Evolutionary conservation across 2,797 vertebrate species (phyloP), one percentile per base, ranked within the genome.

Genomic region (Myiotriccus ornatus): DNA sequence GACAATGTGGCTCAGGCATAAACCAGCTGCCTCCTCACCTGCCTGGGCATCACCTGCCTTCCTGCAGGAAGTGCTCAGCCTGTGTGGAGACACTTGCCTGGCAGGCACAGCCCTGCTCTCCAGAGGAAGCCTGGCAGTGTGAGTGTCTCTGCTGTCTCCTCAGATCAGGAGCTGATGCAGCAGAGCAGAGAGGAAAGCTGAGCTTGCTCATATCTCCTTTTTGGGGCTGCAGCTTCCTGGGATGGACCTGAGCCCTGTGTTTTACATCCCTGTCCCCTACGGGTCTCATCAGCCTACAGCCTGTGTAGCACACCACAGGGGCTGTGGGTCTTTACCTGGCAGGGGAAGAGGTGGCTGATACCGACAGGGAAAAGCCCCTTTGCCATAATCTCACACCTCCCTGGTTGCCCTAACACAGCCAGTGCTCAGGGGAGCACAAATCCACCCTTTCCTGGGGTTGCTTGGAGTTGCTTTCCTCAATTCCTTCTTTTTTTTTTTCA

Each of bases 61-160:
- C 16, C 82, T 0, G 0, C 6, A 37, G 1, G 84, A 43, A 59
- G 32, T 1, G 19, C 68, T 84, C 69, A 47, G n/a, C 30, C 1
- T 0, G 14, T 3, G 7, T 0, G 1, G 24, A 53, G 52, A 53
- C 3, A 0, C 27, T 73, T 59, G 65, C 49, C 60, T 63, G 17
- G 71, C 76, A 50, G 84, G 68, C 75, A 39, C 0, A 2, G 57
- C 47, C 47, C 2, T 0, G 0, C 15, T 70, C 44, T 71, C 23
- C 9, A 57, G 55, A 46, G 74, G 56, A 57, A 1, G 17, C 44
- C 62, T 69, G 73, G 35, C 73, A n/a, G 10, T 7, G 22, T 24
- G 44, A 43, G 53, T 81, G 20, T 78, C 62, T 65, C 4, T 68
- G 62, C 75, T 84, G 70, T 87, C 85, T 56, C 37, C 55, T 82